phyloP scores from a whole-genome alignment of 2,888 invertebrate species.

The Agrotis ipsilon region DNA sequence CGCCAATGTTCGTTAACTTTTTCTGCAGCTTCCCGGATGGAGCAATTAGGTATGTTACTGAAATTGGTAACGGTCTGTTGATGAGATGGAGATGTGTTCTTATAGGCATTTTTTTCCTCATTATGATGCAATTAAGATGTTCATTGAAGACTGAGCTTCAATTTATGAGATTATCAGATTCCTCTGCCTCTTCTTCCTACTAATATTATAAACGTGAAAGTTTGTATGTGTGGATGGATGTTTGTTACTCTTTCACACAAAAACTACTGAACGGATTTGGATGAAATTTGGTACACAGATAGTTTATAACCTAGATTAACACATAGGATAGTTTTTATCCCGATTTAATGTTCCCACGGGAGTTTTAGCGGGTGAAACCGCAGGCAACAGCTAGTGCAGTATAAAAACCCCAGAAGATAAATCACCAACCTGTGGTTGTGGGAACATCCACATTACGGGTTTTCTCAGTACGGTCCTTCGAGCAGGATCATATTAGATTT shows the following conservation, averaged over 20 bases:
- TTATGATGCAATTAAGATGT: background rate
- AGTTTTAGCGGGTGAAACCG: too few relatives aligned
- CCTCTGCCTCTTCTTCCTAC: background rate
- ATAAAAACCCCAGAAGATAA: too few relatives aligned
- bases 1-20: conserved; percentile 24
- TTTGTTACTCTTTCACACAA: too few relatives aligned
- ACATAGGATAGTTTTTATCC: too few relatives aligned
- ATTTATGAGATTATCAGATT: background rate
- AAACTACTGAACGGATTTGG: too few relatives aligned
- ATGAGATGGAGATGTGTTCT: conserved; percentile 4
- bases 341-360: too few relatives aligned
- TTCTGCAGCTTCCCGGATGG: conserved; percentile 60
- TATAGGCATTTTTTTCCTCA: background rate
- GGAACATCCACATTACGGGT: background rate
- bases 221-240: too few relatives aligned
- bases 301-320: too few relatives aligned
- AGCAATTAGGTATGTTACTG: conserved; percentile 41
- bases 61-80: conserved; percentile 13
- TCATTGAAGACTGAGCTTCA: background rate
- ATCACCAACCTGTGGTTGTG: background rate
- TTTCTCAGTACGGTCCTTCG: background rate
- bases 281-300: too few relatives aligned
- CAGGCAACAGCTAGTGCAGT: too few relatives aligned
- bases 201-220: too few relatives aligned
- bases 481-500: background rate